Base-by-base conservation (phyloP, 53 echinoderm and acorn worm species). In the Temnopleurus reevesii region DNA sequence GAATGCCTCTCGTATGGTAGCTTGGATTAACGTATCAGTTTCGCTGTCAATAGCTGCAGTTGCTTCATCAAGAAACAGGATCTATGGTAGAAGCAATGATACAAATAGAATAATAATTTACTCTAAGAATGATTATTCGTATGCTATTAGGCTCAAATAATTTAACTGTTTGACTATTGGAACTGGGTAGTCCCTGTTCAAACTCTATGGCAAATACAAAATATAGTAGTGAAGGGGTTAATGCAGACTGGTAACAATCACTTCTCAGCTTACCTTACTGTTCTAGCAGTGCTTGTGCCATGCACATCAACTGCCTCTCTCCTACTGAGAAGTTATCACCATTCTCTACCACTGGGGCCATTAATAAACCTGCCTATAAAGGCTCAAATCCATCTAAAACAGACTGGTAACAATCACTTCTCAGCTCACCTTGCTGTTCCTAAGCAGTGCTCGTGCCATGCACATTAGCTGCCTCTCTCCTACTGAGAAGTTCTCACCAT, bases 261-360 rank as follows among this genome's bases (percentile, higher is more conserved):
- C 5, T 56, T 56, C 24, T 41, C 12, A 23, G 5, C 38, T n/a
- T 71, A 94, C 95, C 91, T 91, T 93, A 86, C 97, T 97, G 25
- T 97, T 94, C 28, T 95, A 97, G 94, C 46, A 97, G 89, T 3
- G 97, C 97, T 45, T 95, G 95, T 15, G 97, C 95, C 95, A 97
- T 97, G 66, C 97, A 97, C n/a, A 97, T 77, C 15, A 97, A 90
- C 59, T 97, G 97, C 18, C 95, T 65, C 92, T 97, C 97, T 2
- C 97, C 97, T 6, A 97, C 93, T 0, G 97, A 97, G 87, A 97
- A 97, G 86, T 91, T 93, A 47, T 93, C 93, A 0, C 93, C 93
- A 24, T 85, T 85, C 79, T 93, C 93, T 30, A 85, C 46, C 2
- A 93, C 93, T 41, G 90, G 93, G 4, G 93, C 93, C n/a, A n/a